Conservation (phyloP, 1,140 invertebrate species). For the Rhynchophorus ferrugineus region DNA sequence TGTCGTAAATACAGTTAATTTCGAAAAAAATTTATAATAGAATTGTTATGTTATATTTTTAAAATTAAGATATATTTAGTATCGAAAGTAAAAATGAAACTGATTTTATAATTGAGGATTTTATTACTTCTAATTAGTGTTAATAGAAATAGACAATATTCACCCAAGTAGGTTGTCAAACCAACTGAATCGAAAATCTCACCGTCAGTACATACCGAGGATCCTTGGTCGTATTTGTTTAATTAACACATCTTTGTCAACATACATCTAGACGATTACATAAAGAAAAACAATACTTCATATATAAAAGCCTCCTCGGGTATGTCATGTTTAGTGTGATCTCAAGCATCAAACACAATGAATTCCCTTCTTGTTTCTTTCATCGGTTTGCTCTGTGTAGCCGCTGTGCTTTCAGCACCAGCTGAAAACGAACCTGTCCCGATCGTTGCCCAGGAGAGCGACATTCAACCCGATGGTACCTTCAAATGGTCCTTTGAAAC, state of each 20-base stretch:
- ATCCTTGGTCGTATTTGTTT: not conserved
- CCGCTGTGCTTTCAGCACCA: constrained; percentile 5
- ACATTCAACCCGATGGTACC: constrained; percentile 19
- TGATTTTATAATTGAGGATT: too few relatives aligned
- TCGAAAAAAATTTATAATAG: too few relatives aligned
- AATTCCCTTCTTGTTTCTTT: constrained; percentile 6
- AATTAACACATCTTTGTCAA: constrained; percentile 2
- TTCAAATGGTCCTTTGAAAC: constrained; percentile 21
- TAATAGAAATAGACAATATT: too few relatives aligned
- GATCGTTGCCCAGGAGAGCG: constrained; percentile 17
- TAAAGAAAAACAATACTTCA: not conserved
- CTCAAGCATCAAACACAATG: not conserved
- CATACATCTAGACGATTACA: not conserved
- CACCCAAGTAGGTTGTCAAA: too few relatives aligned
- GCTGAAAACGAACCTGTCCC: constrained; percentile 14
- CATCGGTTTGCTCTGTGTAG: not conserved
- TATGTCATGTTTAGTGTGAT: not conserved
- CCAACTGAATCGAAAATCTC: not conserved
- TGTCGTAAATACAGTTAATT: too few relatives aligned
- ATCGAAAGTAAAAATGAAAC: too few relatives aligned
- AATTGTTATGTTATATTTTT: too few relatives aligned
- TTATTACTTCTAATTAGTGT: too few relatives aligned
- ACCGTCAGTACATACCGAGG: not conserved
- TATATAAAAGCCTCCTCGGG: not conserved
- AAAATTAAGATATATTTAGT: too few relatives aligned